These are phyloP conservation scores for Diabrotica virgifera DNA, from an alignment of 1,140 invertebrate species.

Conservation along the genomic window DNA sequence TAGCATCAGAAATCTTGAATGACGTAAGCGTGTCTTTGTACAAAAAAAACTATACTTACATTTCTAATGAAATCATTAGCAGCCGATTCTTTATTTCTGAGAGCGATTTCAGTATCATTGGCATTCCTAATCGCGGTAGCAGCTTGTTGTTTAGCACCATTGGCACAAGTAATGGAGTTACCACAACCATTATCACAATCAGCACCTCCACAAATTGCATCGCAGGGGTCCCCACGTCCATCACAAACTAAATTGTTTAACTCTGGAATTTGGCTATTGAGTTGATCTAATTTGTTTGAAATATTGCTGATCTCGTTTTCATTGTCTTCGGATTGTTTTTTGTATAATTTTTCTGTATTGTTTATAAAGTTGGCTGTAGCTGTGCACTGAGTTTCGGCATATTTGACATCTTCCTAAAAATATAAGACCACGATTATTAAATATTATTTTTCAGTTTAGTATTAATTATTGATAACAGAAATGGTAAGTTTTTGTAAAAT, in stretches of 20 bases:
- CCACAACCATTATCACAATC: conserved; percentile 85
- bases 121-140: conserved; percentile 81
- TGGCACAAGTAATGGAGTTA: conserved; percentile 77
- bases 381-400: conserved; percentile 79
- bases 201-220: conserved; percentile 88
- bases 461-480: conserved; percentile 45
- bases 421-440: conserved; percentile 30
- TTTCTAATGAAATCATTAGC: conserved; percentile 66
- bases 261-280: conserved; percentile 74
- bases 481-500: conserved; percentile 1
- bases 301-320: conserved; percentile 65
- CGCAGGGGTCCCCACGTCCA: conserved; percentile 80
- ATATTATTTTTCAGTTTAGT: too few relatives aligned
- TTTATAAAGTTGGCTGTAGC: conserved; percentile 77
- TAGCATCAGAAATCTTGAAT: too few relatives aligned
- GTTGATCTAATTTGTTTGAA: conserved; percentile 60
- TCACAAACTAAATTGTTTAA: conserved; percentile 86
- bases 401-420: conserved; percentile 58
- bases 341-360: conserved; percentile 66
- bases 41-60: too few relatives aligned
- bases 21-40: too few relatives aligned
- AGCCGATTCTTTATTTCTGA: conserved; percentile 76
- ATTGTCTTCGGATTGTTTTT: conserved; percentile 67
- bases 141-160: conserved; percentile 84
- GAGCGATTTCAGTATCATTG: conserved; percentile 74